Evolutionary conservation across 2,797 vertebrate species (phyloP), one percentile per base, ranked within the genome.

Genomic region (Amazona finschi): DNA sequence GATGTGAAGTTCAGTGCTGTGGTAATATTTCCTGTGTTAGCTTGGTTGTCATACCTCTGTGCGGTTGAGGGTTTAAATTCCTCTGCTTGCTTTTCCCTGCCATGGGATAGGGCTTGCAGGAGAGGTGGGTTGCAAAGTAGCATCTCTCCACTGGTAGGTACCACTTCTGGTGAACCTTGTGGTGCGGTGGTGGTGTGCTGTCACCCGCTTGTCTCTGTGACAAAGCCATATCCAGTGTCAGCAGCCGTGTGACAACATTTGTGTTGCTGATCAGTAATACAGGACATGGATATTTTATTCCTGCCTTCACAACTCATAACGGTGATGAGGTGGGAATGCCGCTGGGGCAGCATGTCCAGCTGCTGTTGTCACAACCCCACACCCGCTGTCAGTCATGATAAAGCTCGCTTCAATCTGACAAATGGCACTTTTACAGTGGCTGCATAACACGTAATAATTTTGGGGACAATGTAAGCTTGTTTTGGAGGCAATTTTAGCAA

Each of bases 91-190:
- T 21, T 82, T 70, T 69, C 31, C 31, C 36, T 39, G 49, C 60
- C 4, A 0, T 0, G 0, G 24, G 22, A 6, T 2, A 9, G 39
- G 39, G 15, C 43, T 52, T 1, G 0, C 39, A 36, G 76, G 33
- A 20, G 76, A 47, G 28, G 13, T 3, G 55, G 21, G 33, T 28
- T 69, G 55, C 55, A 2, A 30, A 18, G 44, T 17, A 22, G 14
- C 49, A 24, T 33, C 28, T 44, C 50, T 44, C 0, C 2, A 21
- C 28, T 7, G 46, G 21, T 53, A 4, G 41, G 33, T 75, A 19
- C 52, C 20, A 1, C 16, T 71, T 22, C 16, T 49, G 46, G 44
- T 15, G 20, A 21, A 38, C 28, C 53, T 31, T 1, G 1, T 1
- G 5, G 6, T 30, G 15, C 3, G 2, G 4, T 36, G 36, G 20